Percentiles rank a stretch among this genome's conserved stretches.
Conservation (phyloP, 2,113 vertebrate species). For the Anguilla japonica region DNA sequence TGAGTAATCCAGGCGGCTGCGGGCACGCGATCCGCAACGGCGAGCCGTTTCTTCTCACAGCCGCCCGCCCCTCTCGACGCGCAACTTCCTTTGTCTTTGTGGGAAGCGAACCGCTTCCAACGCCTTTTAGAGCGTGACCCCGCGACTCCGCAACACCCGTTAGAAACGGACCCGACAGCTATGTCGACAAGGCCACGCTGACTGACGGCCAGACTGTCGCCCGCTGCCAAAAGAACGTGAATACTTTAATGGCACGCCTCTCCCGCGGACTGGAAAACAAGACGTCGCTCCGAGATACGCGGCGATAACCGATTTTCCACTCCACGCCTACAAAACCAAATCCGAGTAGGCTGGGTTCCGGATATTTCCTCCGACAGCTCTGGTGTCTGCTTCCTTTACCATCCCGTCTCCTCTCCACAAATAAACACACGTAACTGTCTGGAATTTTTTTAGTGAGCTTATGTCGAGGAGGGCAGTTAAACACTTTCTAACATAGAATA, state of each 20-base stretch:
- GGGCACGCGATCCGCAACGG: neutral
- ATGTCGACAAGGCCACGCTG: neutral
- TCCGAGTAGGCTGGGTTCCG: neutral
- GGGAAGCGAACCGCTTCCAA: neutral
- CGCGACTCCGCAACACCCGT: neutral
- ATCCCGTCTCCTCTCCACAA: neutral
- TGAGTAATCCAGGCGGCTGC: slow-evolving; percentile 32
- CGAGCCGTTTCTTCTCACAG: slow-evolving; percentile 2
- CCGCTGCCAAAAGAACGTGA: neutral
- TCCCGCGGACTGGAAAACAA: neutral
- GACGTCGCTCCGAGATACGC: neutral
- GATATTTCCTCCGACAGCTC: neutral
- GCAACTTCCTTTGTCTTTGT: neutral
- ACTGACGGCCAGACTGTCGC: neutral
- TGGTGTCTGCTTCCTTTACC: neutral
- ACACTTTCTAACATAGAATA: too few relatives aligned
- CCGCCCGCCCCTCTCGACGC: neutral
- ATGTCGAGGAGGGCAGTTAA: too few relatives aligned
- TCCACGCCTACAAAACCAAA: neutral
- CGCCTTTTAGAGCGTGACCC: neutral
- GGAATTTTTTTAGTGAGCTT: too few relatives aligned
- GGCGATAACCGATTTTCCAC: neutral
- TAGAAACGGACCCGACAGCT: neutral
- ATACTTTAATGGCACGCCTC: neutral
- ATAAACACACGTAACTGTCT: neutral